Conservation (phyloP, 2,797 vertebrate genomes). For the Cuculus canorus region DNA sequence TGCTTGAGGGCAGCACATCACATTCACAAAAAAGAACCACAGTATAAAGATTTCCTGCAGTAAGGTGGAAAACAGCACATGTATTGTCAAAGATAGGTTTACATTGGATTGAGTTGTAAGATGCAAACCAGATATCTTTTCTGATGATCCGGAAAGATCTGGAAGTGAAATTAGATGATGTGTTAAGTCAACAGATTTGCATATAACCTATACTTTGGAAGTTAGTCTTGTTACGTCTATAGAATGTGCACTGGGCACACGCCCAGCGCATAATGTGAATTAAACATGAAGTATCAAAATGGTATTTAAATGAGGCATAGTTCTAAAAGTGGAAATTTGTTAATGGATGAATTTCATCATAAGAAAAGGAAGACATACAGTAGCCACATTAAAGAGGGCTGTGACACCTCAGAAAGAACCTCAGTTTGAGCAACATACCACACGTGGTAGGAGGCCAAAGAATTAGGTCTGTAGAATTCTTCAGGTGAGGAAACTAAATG, state of each 20-base stretch:
- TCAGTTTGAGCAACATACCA: background rate
- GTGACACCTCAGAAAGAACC: background rate
- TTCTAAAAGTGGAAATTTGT: background rate
- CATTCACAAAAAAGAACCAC: background rate
- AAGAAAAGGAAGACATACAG: background rate
- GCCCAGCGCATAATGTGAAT: rapidly evolving
- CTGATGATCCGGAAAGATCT: background rate
- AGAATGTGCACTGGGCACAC: background rate
- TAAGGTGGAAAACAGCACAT: background rate
- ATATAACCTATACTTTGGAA: background rate
- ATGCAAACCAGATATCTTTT: background rate
- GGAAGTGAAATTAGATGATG: background rate
- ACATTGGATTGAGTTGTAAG: background rate
- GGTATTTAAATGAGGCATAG: background rate
- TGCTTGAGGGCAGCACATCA: background rate
- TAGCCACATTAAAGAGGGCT: background rate
- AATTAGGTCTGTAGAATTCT: background rate
- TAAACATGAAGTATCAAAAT: background rate
- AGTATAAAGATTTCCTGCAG: background rate
- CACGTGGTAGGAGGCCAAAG: background rate
- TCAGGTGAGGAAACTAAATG: background rate
- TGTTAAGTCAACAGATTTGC: background rate
- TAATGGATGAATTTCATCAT: background rate
- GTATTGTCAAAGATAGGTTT: background rate
- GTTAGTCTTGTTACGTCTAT: background rate